These are phyloP conservation scores for Lysiphlebus fabarum DNA, from an alignment of 1,140 invertebrate genomes.

Conservation along the genomic window DNA sequence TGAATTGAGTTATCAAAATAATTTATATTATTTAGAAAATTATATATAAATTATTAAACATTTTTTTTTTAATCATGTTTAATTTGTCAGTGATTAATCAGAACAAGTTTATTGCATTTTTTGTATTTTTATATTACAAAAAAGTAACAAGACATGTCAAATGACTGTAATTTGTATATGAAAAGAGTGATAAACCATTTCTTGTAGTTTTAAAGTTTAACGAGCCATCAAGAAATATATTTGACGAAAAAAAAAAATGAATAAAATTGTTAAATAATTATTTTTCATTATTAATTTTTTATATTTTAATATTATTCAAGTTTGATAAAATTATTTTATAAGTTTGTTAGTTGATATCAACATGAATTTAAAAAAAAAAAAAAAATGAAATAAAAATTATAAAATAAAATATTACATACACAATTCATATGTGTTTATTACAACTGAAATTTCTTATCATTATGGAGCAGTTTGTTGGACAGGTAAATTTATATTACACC, in stretches of 20 bases:
- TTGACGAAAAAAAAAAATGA: no score
- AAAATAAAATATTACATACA: no score
- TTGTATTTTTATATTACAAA: background rate
- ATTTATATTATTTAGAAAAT: no score
- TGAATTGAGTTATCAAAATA: no score
- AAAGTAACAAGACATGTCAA: constrained; percentile 30
- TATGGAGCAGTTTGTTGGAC: background rate
- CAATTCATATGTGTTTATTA: constrained; percentile 3
- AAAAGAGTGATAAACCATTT: constrained; percentile 41
- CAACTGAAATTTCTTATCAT: constrained; percentile 16
- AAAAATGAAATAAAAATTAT: background rate
- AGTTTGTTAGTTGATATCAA: background rate
- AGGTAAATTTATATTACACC: constrained; percentile 21
- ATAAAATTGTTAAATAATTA: no score
- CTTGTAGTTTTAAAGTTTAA: constrained; percentile 24
- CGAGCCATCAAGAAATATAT: background rate
- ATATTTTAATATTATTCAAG: no score
- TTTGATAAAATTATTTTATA: no score
- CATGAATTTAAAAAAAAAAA: background rate
- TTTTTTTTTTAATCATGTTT: no score
- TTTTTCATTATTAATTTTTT: no score
- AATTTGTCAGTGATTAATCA: no score
- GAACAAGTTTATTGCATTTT: no score
- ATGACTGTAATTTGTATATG: constrained; percentile 44
- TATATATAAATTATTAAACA: no score